A percentile compares a stretch with the other conserved stretches of the same genome.
Evolutionary conservation across 2,113 vertebrate genomes (phyloP).

Genomic region (Tachysurus fulvidraco): DNA sequence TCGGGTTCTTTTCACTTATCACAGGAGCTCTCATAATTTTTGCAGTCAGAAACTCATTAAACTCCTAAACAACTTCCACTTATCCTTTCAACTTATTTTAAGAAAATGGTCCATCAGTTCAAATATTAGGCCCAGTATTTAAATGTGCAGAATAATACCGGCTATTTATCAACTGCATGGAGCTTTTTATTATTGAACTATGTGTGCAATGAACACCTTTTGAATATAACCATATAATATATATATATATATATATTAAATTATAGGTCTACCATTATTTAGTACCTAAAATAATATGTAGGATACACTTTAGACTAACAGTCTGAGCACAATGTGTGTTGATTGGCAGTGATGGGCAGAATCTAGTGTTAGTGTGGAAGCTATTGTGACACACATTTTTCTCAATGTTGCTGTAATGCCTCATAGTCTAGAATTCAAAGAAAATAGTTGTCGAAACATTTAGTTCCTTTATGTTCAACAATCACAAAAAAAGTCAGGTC

Average conservation of each 20-base stretch:
- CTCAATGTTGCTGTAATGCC: background rate
- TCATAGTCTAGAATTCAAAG: background rate
- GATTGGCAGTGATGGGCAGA: background rate
- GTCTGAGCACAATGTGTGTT: background rate
- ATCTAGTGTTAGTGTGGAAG: background rate
- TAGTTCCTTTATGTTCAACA: background rate
- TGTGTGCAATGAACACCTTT: background rate
- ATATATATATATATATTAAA: too few species aligned
- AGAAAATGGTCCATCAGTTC: background rate
- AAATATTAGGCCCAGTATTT: background rate
- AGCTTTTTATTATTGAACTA: background rate
- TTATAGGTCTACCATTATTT: background rate
- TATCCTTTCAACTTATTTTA: background rate
- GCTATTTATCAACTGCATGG: background rate
- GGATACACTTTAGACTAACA: background rate
- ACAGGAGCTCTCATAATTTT: background rate
- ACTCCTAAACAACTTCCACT: background rate
- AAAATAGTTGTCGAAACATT: background rate
- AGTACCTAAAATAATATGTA: background rate
- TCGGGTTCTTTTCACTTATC: background rate
- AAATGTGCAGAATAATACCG: background rate
- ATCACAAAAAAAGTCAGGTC: too few species aligned
- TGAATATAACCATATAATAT: background rate
- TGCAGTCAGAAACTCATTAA: background rate
- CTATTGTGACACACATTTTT: background rate